Conservation (phyloP, 2,113 vertebrate genomes). For the Lepus americanus region DNA sequence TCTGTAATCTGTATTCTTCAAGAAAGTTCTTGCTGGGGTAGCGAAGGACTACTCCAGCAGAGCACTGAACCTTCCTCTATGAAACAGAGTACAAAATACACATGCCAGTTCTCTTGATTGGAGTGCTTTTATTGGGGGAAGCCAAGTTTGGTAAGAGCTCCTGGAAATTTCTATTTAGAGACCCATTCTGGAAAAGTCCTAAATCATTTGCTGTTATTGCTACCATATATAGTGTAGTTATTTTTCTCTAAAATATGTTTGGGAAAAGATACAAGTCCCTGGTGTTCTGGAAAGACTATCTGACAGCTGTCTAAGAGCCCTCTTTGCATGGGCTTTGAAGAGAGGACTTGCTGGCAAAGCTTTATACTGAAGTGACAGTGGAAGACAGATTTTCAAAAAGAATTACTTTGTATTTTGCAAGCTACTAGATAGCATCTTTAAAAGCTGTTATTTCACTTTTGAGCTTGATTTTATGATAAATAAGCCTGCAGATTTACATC, state of each 20-base stretch:
- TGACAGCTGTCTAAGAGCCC: conserved; percentile 13
- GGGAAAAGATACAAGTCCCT: conserved; percentile 22
- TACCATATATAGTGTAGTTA: not conserved
- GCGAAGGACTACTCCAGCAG: not conserved
- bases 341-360: not conserved
- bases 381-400: not conserved
- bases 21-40: conserved; percentile 63
- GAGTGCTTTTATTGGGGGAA: not conserved
- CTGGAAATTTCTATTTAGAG: not conserved
- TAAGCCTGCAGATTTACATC: conserved; percentile 11
- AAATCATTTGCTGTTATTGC: conserved; percentile 22
- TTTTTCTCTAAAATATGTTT: conserved; percentile 21
- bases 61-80: conserved; percentile 40
- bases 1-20: conserved; percentile 58
- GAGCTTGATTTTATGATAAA: conserved; percentile 8
- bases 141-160: conserved; percentile 35
- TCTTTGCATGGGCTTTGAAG: not conserved
- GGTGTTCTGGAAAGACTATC: not conserved
- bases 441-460: not conserved
- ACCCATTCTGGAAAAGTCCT: conserved; percentile 15
- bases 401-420: not conserved
- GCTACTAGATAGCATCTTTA: not conserved
- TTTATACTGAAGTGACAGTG: not conserved
- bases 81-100: not conserved
- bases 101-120: not conserved